Conservation (phyloP, 2,888 invertebrate species). For the Baronia brevicornis region DNA sequence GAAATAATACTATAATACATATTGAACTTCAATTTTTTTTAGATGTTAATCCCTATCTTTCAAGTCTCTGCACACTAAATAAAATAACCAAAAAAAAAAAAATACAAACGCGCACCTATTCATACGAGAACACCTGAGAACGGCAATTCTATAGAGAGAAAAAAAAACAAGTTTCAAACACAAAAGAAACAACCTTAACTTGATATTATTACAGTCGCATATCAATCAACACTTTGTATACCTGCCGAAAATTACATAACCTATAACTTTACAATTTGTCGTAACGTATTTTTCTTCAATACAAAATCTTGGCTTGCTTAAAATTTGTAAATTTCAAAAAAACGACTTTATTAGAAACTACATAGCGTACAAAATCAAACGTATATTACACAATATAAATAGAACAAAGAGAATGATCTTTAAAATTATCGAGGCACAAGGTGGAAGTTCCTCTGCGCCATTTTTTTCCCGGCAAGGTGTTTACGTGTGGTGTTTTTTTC, state of each 20-base stretch:
- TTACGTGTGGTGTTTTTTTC: constrained; percentile 25
- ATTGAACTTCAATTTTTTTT: no score
- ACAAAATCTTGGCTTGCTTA: no score
- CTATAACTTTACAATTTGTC: no score
- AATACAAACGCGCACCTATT: constrained; percentile 3
- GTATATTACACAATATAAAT: constrained; percentile 9
- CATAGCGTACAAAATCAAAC: constrained; percentile 16
- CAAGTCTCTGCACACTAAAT: background rate
- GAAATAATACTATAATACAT: no score
- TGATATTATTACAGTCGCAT: background rate
- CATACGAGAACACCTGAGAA: constrained; percentile 12
- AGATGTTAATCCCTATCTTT: no score
- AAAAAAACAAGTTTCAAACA: constrained; percentile 1
- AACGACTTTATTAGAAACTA: constrained; percentile 13
- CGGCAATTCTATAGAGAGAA: constrained; percentile 8
- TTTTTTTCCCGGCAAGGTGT: constrained; percentile 23
- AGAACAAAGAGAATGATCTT: no score
- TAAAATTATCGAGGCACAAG: constrained; percentile 15
- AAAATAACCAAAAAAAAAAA: background rate
- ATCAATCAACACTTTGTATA: background rate
- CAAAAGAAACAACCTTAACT: constrained; percentile 6
- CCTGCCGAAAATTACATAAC: no score
- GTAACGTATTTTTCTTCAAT: no score
- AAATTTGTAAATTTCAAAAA: no score
- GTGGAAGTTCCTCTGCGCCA: constrained; percentile 16